Evolutionary conservation across 2,888 invertebrate genomes (phyloP).

Genomic region (Pandemis heparana): DNA sequence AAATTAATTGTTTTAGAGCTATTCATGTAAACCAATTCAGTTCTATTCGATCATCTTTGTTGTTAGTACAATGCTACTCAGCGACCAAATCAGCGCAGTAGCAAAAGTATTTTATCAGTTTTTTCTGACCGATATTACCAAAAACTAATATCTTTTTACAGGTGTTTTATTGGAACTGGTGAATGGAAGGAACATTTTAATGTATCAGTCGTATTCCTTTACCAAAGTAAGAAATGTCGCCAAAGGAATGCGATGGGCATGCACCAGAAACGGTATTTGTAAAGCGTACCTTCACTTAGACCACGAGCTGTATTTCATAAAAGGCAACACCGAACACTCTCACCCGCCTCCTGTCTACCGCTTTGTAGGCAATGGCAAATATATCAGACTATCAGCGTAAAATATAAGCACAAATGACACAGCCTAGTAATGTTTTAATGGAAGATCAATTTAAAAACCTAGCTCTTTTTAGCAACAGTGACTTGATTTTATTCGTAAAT

Average conservation of each 20-base stretch:
- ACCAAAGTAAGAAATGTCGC: not conserved
- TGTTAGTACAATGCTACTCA: too few relatives aligned
- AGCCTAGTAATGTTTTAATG: too few relatives aligned
- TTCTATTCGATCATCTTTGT: too few relatives aligned
- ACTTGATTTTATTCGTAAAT: too few relatives aligned
- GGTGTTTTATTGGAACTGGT: conserved; percentile 16
- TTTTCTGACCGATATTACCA: too few relatives aligned
- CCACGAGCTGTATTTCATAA: not conserved
- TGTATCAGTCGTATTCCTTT: conserved; percentile 11
- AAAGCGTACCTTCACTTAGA: conserved; percentile 26
- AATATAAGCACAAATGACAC: not conserved
- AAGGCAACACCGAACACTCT: not conserved
- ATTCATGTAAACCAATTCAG: too few relatives aligned
- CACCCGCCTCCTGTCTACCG: conserved; percentile 18
- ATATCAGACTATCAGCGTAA: not conserved
- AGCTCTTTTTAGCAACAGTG: too few relatives aligned
- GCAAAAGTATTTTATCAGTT: too few relatives aligned
- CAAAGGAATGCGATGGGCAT: conserved; percentile 22
- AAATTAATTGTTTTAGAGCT: too few relatives aligned
- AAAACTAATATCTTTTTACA: not conserved
- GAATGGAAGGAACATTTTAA: conserved; percentile 1
- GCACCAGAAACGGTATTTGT: conserved; percentile 14
- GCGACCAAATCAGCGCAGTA: too few relatives aligned
- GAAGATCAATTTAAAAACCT: too few relatives aligned
- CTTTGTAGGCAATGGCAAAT: not conserved